Percentiles rank a stretch among this genome's conserved stretches.
Conservation (phyloP, 2,888 invertebrate species). For the Drepana falcataria region DNA sequence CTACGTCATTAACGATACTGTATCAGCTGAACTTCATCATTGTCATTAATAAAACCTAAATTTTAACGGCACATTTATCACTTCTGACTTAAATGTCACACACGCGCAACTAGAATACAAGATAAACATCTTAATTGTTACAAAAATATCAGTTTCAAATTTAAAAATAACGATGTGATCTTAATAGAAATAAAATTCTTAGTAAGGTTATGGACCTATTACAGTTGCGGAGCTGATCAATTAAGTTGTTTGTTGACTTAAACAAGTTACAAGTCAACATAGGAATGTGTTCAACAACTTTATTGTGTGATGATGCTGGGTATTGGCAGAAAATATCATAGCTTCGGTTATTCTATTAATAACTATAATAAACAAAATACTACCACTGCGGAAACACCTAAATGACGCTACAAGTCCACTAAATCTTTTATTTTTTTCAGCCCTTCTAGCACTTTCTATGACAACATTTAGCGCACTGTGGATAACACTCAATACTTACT, state of each 20-base stretch:
- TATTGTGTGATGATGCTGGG: neutral
- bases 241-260: neutral
- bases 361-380: too few species aligned
- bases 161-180: constrained; percentile 7
- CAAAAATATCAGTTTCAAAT: constrained; percentile 9
- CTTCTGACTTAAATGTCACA: constrained; percentile 17
- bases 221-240: neutral
- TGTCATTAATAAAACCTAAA: constrained; percentile 6
- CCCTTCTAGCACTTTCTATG: too few species aligned
- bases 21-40: constrained; percentile 19
- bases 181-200: neutral
- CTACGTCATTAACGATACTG: constrained; percentile 15
- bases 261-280: neutral
- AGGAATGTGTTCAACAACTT: neutral
- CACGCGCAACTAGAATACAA: constrained; percentile 8
- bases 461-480: too few species aligned
- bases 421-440: too few species aligned
- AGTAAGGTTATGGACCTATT: neutral
- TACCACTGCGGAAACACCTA: too few species aligned
- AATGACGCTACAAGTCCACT: too few species aligned
- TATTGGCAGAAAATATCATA: neutral
- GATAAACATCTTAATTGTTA: constrained; percentile 11
- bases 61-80: constrained; percentile 17
- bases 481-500: too few species aligned
- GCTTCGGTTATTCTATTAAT: neutral